Base-by-base conservation (phyloP, 1,140 invertebrate genomes). In the Drosophila jambulina region DNA sequence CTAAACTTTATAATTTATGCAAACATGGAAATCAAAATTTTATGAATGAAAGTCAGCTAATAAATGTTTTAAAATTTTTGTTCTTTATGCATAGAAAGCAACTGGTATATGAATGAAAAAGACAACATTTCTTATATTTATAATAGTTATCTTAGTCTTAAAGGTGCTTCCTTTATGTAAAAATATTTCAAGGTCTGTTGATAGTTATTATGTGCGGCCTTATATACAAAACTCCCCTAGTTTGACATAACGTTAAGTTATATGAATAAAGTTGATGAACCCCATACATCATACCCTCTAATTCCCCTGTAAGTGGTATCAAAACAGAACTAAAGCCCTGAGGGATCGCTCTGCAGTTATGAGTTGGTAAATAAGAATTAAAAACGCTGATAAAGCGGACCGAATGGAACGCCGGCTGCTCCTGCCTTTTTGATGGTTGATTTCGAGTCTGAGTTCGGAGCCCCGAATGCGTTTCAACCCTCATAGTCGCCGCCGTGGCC, bases 361-460 rank as follows among this genome's bases (percentile, higher is more conserved):
- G 85, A 80, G 78, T 78, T 88, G 80, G 83, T 88, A 87, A 88
- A 87, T 80, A 81, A 82, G 63, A 78, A 88, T 88, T 71, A 80
- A 80, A 78, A 88, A 61, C 76, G 85, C 85, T 88, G 84, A 87
- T 87, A 87, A 87, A 87, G 64, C 63, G 63, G 54, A 51, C 60
- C 72, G 42, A 75, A 71, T 56, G 64, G 15, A 57, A 77, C 27
- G 84, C 85, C 85, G 81, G 85, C 85, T 84, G 85, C 85, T 77
- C 53, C 75, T 76, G 64, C 62, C 32, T 49, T 82, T 62, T 54
- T 36, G 59, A 54, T 54, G 46, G 21, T 56, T 56, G 34, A 56
- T 56, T 56, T 38, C 17, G 45, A 36, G 60, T 21, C 45, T 36
- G 36, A 64, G 61, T 36, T 58, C 40, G 36, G 75, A 57, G 49